Evolutionary conservation across 1,140 invertebrate species (phyloP).

Genomic region (Euwallacea similis): DNA sequence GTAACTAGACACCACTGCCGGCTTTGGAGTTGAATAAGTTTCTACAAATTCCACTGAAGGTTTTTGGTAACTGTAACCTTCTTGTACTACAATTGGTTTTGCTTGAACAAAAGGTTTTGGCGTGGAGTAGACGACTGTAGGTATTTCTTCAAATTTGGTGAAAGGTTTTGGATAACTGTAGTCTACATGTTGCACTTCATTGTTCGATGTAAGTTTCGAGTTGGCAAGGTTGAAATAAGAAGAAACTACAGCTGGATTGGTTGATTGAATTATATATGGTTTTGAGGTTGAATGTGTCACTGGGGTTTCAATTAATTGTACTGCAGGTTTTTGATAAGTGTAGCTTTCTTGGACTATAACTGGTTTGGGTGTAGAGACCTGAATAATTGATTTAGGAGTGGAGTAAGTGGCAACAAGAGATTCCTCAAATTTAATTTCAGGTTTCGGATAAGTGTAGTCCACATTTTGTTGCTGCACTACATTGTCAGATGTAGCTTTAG

Average conservation of each 20-base stretch:
- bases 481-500: not conserved
- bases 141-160: not conserved
- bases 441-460: constrained; percentile 1
- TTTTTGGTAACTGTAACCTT: constrained; percentile 45
- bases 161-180: not conserved
- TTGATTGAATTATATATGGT: not conserved
- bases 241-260: constrained; percentile 7
- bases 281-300: not conserved
- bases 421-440: not conserved
- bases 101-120: not conserved
- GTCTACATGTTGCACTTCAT: not conserved
- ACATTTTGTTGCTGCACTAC: not conserved
- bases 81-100: not conserved
- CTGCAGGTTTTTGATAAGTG: constrained; percentile 54
- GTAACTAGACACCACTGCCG: constrained; percentile 19
- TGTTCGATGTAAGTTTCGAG: not conserved
- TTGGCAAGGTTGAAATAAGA: constrained; percentile 14
- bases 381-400: not conserved
- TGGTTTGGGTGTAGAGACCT: not conserved
- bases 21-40: constrained; percentile 17
- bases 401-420: not conserved
- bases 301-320: constrained; percentile 54
- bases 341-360: constrained; percentile 47
- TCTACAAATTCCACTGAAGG: constrained; percentile 46
- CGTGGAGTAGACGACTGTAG: not conserved